These are phyloP conservation scores for Zele albiditarsus DNA, from an alignment of 2,888 invertebrate genomes.

Conservation along the genomic window DNA sequence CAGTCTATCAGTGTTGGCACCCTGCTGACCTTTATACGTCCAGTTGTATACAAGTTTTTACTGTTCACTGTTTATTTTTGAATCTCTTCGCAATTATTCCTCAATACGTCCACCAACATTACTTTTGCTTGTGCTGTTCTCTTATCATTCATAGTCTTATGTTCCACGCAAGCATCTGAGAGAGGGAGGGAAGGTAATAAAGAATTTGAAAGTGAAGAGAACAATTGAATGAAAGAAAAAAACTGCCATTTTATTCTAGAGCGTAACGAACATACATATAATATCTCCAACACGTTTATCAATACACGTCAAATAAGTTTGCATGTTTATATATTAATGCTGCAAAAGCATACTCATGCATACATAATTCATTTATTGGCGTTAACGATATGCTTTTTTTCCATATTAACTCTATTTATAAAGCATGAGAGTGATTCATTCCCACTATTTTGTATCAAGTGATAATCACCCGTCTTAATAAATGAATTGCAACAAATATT, in stretches of 20 bases:
- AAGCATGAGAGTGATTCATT: background rate
- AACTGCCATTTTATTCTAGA: constrained; percentile 8
- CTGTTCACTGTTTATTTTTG: constrained; percentile 42
- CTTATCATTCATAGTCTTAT: constrained; percentile 69
- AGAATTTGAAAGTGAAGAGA: constrained; percentile 47
- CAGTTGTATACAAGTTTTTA: constrained; percentile 65
- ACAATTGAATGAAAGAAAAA: constrained; percentile 35
- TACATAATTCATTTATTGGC: too few relatives aligned
- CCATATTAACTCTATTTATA: background rate
- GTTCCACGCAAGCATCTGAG: constrained; percentile 78
- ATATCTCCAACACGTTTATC: background rate
- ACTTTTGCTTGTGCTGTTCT: constrained; percentile 50
- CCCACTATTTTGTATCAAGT: background rate
- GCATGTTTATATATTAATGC: background rate
- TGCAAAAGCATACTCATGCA: too few relatives aligned
- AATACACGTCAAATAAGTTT: constrained; percentile 21
- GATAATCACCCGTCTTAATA: background rate
- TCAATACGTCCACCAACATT: constrained; percentile 30
- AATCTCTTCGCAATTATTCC: constrained; percentile 48
- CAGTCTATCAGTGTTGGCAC: constrained; percentile 48
- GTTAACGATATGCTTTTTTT: too few relatives aligned
- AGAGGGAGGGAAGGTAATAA: constrained; percentile 77
- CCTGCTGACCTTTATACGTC: constrained; percentile 65
- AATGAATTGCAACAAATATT: background rate
- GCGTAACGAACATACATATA: constrained; percentile 17